Base-by-base conservation (phyloP, 2,113 vertebrate genomes). In the Dasyurus viverrinus region DNA sequence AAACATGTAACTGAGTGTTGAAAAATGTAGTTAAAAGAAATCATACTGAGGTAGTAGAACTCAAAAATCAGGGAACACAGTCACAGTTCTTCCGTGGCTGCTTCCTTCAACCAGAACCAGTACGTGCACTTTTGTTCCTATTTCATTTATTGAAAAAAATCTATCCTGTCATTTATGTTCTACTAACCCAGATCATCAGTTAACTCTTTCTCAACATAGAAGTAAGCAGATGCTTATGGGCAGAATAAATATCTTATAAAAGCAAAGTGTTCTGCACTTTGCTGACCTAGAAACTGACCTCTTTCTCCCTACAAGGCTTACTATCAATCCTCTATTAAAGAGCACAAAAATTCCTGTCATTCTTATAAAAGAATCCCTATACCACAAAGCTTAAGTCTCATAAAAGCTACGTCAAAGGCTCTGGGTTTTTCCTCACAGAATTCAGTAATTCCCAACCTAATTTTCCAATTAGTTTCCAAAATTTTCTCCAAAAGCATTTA, bases 361-460 rank as follows among this genome's bases (percentile, higher is more conserved):
- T 84, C 36, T 84, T 84, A 19, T 84, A 84, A 84, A 84, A 84
- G n/a, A 84, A 84, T 42, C 30, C 6, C 19, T 42, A 1, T 84
- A 84, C n/a, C 68, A 84, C 36, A 84, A 42, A 16, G n/a, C 68
- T 42, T 42, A 84, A 84, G 2, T 42, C 36, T 76, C 16, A 42
- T 76, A n/a, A 76, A 76, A n/a, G 68, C 36, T 42, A 76, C 36
- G 68, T 76, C 68, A 84, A 84, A 84, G 68, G 16, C 68, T 84
- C 68, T 42, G 68, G 42, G 19, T 42, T 42, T 84, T 84, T 42
- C n/a, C n/a, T 42, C 16, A 68, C 3, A 76, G 5, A 84, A 6
- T 68, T 93, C 12, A 95, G 42, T 91, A 89, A 96, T 91, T 50
- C 36, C 90, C 42, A 96, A 91, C 50, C 89, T 52, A 94, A 68